These are phyloP conservation scores for Xenentodon cancila DNA, from an alignment of 2,797 vertebrate genomes.

Conservation along the genomic window DNA sequence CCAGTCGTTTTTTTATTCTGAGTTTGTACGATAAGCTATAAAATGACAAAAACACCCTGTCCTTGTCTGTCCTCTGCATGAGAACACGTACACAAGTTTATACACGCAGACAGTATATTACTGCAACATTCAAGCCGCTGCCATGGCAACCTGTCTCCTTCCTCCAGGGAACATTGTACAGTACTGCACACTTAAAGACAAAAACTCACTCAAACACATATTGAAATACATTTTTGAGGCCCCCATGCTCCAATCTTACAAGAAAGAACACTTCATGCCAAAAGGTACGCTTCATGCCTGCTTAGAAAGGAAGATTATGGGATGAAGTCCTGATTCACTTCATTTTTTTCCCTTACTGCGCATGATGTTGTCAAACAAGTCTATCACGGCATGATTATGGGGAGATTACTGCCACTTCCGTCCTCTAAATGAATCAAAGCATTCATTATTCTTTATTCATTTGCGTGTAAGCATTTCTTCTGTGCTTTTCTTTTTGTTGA, in stretches of 20 bases:
- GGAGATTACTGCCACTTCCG: conserved; percentile 41
- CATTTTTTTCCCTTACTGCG: conserved; percentile 26
- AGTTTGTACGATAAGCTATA: conserved; percentile 31
- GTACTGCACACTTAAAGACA: conserved; percentile 65
- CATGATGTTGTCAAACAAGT: conserved; percentile 51
- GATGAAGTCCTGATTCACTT: conserved; percentile 46
- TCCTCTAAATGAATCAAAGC: conserved; percentile 61
- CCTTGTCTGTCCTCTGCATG: conserved; percentile 63
- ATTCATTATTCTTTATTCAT: conserved; percentile 46
- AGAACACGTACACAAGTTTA: conserved; percentile 29
- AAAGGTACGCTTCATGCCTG: conserved; percentile 61
- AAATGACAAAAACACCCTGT: conserved; percentile 57
- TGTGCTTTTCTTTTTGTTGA: conserved; percentile 35
- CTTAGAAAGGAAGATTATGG: conserved; percentile 46
- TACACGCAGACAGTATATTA: conserved; percentile 31
- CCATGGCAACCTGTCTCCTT: conserved; percentile 76
- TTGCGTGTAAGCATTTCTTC: conserved; percentile 29
- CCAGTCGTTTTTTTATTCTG: conserved; percentile 34
- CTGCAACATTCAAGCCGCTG: conserved; percentile 66
- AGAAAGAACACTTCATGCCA: conserved; percentile 56
- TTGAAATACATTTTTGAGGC: conserved; percentile 48
- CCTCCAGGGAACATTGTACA: conserved; percentile 63
- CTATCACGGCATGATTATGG: conserved; percentile 44
- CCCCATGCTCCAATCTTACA: conserved; percentile 52
- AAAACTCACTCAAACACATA: conserved; percentile 37